A percentile compares a stretch with the other conserved stretches of the same genome.
These are phyloP conservation scores for Mesocricetus auratus DNA, from an alignment of 2,113 vertebrate species.

Conservation along the genomic window DNA sequence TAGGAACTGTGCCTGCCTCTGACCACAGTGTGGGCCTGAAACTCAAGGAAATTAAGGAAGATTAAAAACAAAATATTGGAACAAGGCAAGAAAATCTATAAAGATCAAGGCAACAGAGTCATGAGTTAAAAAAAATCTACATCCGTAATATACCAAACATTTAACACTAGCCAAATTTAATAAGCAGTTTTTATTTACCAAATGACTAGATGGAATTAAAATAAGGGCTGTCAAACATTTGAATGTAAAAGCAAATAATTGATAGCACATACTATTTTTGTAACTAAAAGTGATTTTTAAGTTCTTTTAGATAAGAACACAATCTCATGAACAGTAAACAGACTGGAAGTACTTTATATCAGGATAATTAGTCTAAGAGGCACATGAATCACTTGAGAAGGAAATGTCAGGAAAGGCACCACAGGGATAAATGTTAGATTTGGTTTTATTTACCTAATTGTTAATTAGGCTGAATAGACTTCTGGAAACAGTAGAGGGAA, in stretches of 20 bases:
- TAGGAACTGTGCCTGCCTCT: background rate
- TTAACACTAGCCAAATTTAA: conserved; percentile 18
- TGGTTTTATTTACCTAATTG: conserved; percentile 53
- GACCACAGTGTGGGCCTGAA: background rate
- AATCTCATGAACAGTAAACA: conserved; percentile 35
- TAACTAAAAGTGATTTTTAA: conserved; percentile 45
- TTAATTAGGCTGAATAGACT: conserved; percentile 33
- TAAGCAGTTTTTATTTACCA: conserved; percentile 3
- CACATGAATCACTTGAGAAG: conserved; percentile 66
- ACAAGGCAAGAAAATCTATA: conserved; percentile 46
- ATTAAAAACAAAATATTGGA: conserved; percentile 54
- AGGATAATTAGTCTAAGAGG: conserved; percentile 65
- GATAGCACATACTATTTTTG: background rate
- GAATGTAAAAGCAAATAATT: background rate
- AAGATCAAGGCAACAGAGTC: conserved; percentile 16
- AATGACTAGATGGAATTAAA: conserved; percentile 1
- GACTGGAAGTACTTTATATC: conserved; percentile 8
- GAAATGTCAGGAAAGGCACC: conserved; percentile 45
- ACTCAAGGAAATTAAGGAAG: background rate
- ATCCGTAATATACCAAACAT: background rate
- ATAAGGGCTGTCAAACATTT: background rate
- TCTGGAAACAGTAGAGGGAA: background rate
- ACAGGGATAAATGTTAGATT: conserved; percentile 50
- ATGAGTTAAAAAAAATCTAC: conserved; percentile 32
- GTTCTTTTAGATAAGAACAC: conserved; percentile 39